Base-by-base conservation (phyloP, 1,140 invertebrate species). In the Proales similis region DNA sequence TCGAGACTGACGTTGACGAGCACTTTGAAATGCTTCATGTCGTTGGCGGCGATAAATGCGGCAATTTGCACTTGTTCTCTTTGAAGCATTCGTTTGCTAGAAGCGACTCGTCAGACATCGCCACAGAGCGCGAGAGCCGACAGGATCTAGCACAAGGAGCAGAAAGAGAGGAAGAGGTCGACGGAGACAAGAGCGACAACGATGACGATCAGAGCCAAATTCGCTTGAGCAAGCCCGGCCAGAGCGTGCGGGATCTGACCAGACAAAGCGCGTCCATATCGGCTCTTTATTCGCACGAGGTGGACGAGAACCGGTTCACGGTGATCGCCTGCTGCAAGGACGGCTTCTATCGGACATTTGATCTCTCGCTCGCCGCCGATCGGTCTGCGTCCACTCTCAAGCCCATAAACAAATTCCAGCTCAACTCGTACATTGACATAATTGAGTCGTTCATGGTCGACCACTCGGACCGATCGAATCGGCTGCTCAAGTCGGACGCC, bases 31-130 rank as follows among this genome's bases (percentile, higher is more conserved):
- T 30, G 45, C 17, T 57, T 3, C 30, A 42, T 36, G 14, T 57
- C 20, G 30, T 57, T 29, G 36, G 24, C 9, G 51, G 51, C 11
- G 51, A 57, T 24, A 57, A 57, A 57, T 42, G 51, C 11, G 51
- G 51, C 7, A 57, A 57, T 57, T 42, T 57, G 14, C 51, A 57
- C 30, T 57, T 57, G 30, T 57, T n/a, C n/a, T n/a, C n/a, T n/a
- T n/a, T n/a, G n/a, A n/a, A n/a, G n/a, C n/a, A n/a, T n/a, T n/a
- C n/a, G n/a, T n/a, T n/a, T n/a, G n/a, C n/a, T n/a, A n/a, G n/a
- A n/a, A n/a, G n/a, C n/a, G n/a, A n/a, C n/a, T n/a, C n/a, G n/a
- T n/a, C n/a, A n/a, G n/a, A n/a, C n/a, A n/a, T n/a, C n/a, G n/a
- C n/a, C n/a, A n/a, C n/a, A n/a, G n/a, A n/a, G n/a, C n/a, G n/a